Base-by-base conservation (phyloP, 2,888 invertebrate species). In the Hydraecia micacea region DNA sequence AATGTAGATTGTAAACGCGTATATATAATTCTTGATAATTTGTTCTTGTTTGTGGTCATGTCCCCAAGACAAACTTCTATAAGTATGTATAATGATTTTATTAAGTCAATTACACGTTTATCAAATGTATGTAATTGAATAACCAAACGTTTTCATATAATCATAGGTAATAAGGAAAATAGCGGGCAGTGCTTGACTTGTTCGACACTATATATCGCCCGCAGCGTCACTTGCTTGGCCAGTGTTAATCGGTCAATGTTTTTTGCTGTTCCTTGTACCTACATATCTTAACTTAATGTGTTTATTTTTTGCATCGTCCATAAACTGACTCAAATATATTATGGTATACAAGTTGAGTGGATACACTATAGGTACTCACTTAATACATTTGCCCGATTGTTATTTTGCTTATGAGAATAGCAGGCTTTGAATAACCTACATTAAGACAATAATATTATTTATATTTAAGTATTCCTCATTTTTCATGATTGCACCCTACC, bases 121-220 rank as follows among this genome's bases (percentile, higher is more conserved):
- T 62, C 87, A 76, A 87, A 86, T 83, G 83, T 79, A 80, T 86
- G 75, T 88, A 75, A 88, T 86, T 83, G 75, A 83, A 80, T 87
- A 85, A 76, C 73, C 80, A 77, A 83, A 79, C 77, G 83, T 83
- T 88, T 80, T 83, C 60, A 66, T 88, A 36, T 81, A 88, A 87
- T 87, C 77, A 88, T 77, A 65, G 79, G 76, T 77, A 73, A 80
- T 83, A 86, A 86, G 87, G 75, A 85, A 88, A 77, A 80, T 73
- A 74, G 62, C 79, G 70, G 73, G 55, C 70, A 87, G 36, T 74
- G 32, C 60, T 75, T 36, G 52, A 66, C 25, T 63, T 75, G 67
- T 66, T 66, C 55, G 65, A 36, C 36, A 73, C 66, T 67, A 75
- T 65, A 32, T 76, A 46, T 68, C 58, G 85, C 87, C 84, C 60